Evolutionary conservation across 2,797 vertebrate genomes (phyloP).

Genomic region (Tamandua tetradactyla): DNA sequence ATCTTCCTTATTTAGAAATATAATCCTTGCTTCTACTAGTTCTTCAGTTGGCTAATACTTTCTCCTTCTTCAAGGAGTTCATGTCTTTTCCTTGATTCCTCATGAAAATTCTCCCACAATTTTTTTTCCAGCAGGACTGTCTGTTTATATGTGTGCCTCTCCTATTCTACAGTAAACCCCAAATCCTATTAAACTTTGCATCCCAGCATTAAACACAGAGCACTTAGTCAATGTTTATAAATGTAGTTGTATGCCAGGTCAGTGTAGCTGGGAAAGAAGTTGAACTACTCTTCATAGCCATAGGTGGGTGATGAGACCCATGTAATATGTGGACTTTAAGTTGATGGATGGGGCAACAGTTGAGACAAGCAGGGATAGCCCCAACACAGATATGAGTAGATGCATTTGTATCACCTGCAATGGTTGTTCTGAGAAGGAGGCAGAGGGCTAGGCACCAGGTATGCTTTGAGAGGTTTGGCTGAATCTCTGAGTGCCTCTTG

Average conservation of each 20-base stretch:
- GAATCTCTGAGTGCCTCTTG: neutral
- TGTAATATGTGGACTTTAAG: neutral
- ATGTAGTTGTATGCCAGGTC: neutral
- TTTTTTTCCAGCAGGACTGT: neutral
- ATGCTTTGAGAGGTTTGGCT: neutral
- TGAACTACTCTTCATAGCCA: neutral
- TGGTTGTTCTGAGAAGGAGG: neutral
- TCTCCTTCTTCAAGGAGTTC: neutral
- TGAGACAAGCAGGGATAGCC: neutral
- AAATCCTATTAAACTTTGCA: neutral
- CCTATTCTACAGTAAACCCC: neutral
- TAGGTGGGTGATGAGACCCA: neutral
- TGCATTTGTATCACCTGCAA: neutral
- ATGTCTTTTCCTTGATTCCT: neutral
- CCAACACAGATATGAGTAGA: neutral
- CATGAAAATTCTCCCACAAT: neutral
- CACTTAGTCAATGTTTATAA: neutral
- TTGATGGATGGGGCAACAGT: neutral
- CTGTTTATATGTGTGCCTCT: neutral
- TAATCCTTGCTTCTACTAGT: neutral
- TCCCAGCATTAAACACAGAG: neutral
- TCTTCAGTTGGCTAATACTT: neutral
- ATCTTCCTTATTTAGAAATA: neutral
- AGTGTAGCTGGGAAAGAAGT: neutral
- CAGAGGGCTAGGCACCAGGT: neutral